Conservation (phyloP, 2,888 invertebrate genomes). For the Chrysolina haemoptera region DNA sequence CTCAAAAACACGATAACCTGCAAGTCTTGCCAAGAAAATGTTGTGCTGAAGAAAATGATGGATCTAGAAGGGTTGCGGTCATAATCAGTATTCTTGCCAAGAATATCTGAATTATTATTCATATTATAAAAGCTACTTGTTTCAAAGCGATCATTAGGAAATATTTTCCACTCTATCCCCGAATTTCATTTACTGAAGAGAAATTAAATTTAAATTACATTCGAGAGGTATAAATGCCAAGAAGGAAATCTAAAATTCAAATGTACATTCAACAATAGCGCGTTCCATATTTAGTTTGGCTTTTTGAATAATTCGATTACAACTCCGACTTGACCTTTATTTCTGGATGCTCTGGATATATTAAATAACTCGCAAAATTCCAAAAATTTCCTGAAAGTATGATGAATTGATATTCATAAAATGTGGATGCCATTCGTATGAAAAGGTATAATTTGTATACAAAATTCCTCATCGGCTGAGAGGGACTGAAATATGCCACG, state of each 20-base stretch:
- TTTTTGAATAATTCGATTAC: conserved; percentile 39
- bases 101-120: not conserved
- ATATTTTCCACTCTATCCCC: not conserved
- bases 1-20: too few relatives aligned
- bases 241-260: conserved; percentile 43
- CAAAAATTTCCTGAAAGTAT: conserved; percentile 55
- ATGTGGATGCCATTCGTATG: conserved; percentile 55
- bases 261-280: conserved; percentile 41
- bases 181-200: not conserved
- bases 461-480: conserved; percentile 34
- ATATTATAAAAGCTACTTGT: not conserved
- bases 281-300: conserved; percentile 44
- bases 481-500: not conserved
- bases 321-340: conserved; percentile 51
- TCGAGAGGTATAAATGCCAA: conserved; percentile 29
- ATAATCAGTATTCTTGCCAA: too few relatives aligned
- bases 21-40: too few relatives aligned
- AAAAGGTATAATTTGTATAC: conserved; percentile 53
- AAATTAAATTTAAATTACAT: conserved; percentile 1
- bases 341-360: conserved; percentile 55
- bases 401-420: conserved; percentile 51
- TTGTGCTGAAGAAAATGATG: too few relatives aligned
- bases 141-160: not conserved
- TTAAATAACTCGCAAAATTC: conserved; percentile 57
- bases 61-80: too few relatives aligned